Conservation (phyloP, 2,888 invertebrate genomes). For the Eudasyphora cyanicolor region DNA sequence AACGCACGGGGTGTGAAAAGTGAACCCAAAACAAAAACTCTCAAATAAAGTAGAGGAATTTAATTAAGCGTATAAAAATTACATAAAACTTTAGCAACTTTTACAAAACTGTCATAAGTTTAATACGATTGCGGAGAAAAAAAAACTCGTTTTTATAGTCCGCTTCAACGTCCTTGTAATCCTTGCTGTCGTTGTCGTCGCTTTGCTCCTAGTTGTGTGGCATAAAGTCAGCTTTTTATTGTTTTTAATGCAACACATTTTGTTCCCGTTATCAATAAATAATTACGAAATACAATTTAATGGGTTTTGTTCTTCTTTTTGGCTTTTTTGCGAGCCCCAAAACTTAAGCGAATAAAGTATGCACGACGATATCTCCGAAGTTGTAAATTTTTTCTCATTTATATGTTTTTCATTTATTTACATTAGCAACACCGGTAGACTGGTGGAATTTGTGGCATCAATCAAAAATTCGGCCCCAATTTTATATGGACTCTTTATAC, state of each 20-base stretch:
- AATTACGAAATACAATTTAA: conserved; percentile 22
- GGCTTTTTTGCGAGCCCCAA: not conserved
- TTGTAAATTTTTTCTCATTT: conserved; percentile 8
- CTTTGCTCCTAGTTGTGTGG: too few species aligned
- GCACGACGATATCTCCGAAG: not conserved
- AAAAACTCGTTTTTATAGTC: not conserved
- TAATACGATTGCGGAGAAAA: not conserved
- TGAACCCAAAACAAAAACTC: not conserved
- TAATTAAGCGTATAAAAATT: conserved; percentile 62
- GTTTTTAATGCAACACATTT: not conserved
- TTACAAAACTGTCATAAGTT: conserved; percentile 18
- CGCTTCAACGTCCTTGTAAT: not conserved
- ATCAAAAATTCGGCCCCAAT: too few species aligned
- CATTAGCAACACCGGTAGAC: not conserved
- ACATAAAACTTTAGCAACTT: conserved; percentile 16
- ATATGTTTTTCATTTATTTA: too few species aligned
- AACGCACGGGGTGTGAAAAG: conserved; percentile 51
- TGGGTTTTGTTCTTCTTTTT: conserved; percentile 4
- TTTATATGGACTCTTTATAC: too few species aligned
- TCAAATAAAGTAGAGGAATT: conserved; percentile 36
- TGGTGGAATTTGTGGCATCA: not conserved
- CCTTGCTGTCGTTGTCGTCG: not conserved
- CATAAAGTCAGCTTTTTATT: not conserved
- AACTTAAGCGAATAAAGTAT: not conserved
- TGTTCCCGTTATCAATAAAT: conserved; percentile 29